Base-by-base conservation (phyloP, 2,888 invertebrate genomes). In the Drosophila stalkeri region DNA sequence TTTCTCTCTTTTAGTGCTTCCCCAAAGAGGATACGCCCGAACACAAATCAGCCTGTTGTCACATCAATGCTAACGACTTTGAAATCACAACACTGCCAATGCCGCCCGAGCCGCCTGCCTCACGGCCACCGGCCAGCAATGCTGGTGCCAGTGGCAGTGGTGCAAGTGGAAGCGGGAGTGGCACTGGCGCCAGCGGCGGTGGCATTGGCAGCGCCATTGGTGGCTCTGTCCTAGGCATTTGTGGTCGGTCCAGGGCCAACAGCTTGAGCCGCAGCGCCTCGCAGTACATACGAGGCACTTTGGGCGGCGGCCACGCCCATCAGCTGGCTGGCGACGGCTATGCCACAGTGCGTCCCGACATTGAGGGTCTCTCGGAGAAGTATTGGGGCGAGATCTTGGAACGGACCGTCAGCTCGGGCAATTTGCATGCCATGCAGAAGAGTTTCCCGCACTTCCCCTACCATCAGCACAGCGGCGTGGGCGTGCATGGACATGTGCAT, bases 321-420 rank as follows among this genome's bases (percentile, higher is more conserved):
- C 79, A 77, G 64, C 47, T 72, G 11, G 23, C 62, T 11, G 43
- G 60, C 35, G 84, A 86, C 57, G 74, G 75, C 27, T 89, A 81
- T 70, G 64, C 84, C 37, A 80, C 85, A 44, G 86, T 91, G 27
- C 89, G 93, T 75, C 94, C 94, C 59, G 95, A 95, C 87, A 94
- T 95, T 77, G 96, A 96, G 88, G 95, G 95, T 0, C 93, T 95
- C 0, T 95, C 95, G 20, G 96, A 96, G 92, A 95, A 96, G 91
- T 95, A 95, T 89, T 96, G 96, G 96, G 96, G 96, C 31, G 96
- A 96, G 93, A 96, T 96, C 86, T 93, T 97, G 79, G 96, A 97
- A 91, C 94, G 96, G 9, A 96, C 96, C 1, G 95, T 96, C 11
- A 96, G 96, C 51, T 96, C 96, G 1, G 95, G 94, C 66, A 96